Evolutionary conservation across 2,113 vertebrate genomes (phyloP), one percentile per base, ranked within the genome.

Genomic region (Gallinago paraguaiae): DNA sequence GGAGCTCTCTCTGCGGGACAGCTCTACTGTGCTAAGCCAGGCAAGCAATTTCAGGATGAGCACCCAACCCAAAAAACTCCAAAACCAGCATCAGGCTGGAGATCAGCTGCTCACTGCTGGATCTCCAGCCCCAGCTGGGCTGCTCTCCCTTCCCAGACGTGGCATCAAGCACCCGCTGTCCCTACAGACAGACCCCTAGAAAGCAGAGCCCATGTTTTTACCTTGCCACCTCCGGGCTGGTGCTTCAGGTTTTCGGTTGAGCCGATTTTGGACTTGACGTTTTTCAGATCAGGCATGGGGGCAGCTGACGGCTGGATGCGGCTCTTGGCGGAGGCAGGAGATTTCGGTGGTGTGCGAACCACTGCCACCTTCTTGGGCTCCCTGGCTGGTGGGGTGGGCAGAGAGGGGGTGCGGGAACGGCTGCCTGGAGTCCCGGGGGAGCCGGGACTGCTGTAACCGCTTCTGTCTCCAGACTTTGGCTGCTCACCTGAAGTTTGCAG

Each of bases 231-330:
- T 92, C 99, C 99, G 0, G 99, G 99, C 97, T 99, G 99, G 96
- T 99, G 98, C 76, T 99, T 99, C 65, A 99, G 98, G 98, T 99
- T 99, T 1, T 99, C 99, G 0, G 98, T 99, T 67, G 99, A 99
- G 89, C 99, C 99, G 1, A 99, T 98, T 98, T 99, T 99, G 96
- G 99, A 99, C 90, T 92, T 98, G 88, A 99, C 97, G 4, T 98
- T 98, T 96, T 99, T 99, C 94, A 99, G 98, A 96, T 99, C 99
- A 1, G 99, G 99, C 98, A 99, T 97, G 51, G 99, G 99, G 6
- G 97, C 98, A 0, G 98, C 98, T 1, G 99, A 97, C 0, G 98
- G 97, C 96, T 96, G 98, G n/a, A 97, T 69, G 69, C 99, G 99
- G 97, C 95, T 98, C 98, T 99, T 99, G 93, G 98, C 97, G 15